Percentiles rank a stretch among this genome's conserved stretches.
Evolutionary conservation across 2,888 invertebrate genomes (phyloP).

Genomic region (Fissipunctia ypsillon): DNA sequence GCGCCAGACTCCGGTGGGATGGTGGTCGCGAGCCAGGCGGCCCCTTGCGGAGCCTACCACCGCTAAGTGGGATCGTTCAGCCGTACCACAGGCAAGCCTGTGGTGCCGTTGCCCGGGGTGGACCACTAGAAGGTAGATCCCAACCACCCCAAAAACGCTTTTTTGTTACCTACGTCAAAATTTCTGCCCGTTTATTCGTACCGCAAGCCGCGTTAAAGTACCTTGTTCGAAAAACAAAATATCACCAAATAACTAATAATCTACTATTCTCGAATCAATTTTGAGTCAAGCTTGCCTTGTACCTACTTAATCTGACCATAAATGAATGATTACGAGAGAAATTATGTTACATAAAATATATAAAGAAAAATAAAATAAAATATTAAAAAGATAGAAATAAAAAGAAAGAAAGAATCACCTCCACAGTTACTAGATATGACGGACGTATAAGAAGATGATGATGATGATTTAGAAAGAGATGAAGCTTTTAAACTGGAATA

Average conservation of each 20-base stretch:
- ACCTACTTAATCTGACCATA: background rate
- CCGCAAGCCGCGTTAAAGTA: too few relatives aligned
- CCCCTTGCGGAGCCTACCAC: too few relatives aligned
- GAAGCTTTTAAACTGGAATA: background rate
- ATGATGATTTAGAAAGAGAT: constrained; percentile 13
- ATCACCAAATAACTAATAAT: background rate
- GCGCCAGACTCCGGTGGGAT: too few relatives aligned
- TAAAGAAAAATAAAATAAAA: background rate
- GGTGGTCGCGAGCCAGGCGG: too few relatives aligned
- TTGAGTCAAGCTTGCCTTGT: background rate
- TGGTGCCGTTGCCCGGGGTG: too few relatives aligned
- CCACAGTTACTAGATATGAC: background rate
- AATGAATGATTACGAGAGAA: background rate
- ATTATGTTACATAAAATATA: background rate
- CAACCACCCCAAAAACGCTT: too few relatives aligned
- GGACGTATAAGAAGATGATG: constrained; percentile 12
- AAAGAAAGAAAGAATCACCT: constrained; percentile 17
- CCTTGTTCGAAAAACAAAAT: too few relatives aligned
- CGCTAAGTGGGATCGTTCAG: too few relatives aligned
- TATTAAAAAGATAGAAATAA: background rate
- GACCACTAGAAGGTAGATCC: too few relatives aligned
- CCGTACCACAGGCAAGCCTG: too few relatives aligned
- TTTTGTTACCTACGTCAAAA: too few relatives aligned
- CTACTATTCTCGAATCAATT: background rate
- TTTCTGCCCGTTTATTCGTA: too few relatives aligned